Conservation (phyloP, 53 echinoderm and acorn worm species). For the Mesocentrotus franciscanus region DNA sequence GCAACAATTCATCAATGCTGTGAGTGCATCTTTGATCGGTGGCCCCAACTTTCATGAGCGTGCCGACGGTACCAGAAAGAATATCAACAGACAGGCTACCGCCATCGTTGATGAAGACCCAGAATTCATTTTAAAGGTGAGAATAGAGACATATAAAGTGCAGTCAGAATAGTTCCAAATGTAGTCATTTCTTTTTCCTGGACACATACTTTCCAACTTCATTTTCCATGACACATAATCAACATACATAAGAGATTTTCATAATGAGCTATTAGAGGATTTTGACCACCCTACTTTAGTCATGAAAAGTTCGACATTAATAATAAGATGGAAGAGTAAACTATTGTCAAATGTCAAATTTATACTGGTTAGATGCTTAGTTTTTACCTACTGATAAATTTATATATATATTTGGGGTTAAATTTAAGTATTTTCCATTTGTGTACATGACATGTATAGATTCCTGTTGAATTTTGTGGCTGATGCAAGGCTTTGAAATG, state of each 20-base stretch:
- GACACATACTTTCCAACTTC: background rate
- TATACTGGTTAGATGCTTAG: too few species aligned
- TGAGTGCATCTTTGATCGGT: constrained; percentile 92
- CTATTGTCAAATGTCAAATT: too few species aligned
- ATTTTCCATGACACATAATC: background rate
- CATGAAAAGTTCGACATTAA: background rate
- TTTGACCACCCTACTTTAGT: background rate
- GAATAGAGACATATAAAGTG: background rate
- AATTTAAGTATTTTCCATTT: too few species aligned
- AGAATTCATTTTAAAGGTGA: constrained; percentile 94
- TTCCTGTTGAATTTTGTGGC: background rate
- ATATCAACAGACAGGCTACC: constrained; percentile 70
- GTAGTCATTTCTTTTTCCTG: background rate
- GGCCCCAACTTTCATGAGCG: constrained; percentile 75
- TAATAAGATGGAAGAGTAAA: too few species aligned
- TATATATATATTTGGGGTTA: too few species aligned
- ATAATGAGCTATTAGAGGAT: background rate
- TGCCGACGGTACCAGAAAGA: constrained; percentile 73
- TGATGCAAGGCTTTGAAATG: constrained; percentile 24
- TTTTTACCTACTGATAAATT: too few species aligned
- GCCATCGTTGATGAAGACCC: constrained; percentile 80
- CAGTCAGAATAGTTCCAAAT: background rate
- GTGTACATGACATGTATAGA: background rate
- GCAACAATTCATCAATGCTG: constrained; percentile 90
- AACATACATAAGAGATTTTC: background rate